A percentile compares a stretch with the other conserved stretches of the same genome.
phyloP scores from a whole-genome alignment of 2,797 vertebrate genomes.

The Neosalanx taihuensis region DNA sequence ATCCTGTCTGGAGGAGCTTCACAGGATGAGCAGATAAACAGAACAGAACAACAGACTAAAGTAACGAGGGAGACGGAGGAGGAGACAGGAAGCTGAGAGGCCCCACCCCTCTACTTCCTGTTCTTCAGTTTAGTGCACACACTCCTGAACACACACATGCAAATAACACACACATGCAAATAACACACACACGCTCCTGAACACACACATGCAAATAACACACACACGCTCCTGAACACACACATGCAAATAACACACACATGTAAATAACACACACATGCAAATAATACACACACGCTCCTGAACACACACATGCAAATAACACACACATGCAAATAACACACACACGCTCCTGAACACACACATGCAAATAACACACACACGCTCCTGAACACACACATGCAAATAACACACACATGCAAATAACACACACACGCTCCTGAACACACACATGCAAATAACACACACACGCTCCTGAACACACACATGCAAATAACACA shows the following conservation, averaged over 20 bases:
- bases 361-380: constrained; percentile 32
- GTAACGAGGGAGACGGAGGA: constrained; percentile 45
- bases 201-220: constrained; percentile 40
- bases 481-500: too few species aligned
- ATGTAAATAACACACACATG: too few species aligned
- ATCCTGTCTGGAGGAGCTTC: too few species aligned
- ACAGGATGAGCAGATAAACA: background rate
- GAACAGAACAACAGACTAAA: constrained; percentile 36
- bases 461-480: constrained; percentile 44
- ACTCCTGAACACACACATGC: constrained; percentile 13
- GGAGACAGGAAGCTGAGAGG: constrained; percentile 50
- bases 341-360: too few species aligned
- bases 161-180: too few species aligned
- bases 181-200: constrained; percentile 41
- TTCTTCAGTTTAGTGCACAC: constrained; percentile 48
- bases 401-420: constrained; percentile 9
- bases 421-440: constrained; percentile 24
- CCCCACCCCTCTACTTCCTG: constrained; percentile 68
- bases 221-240: constrained; percentile 6
- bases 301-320: background rate
- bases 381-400: background rate
- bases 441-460: constrained; percentile 13
- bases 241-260: constrained; percentile 40
- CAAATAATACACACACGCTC: constrained; percentile 42
- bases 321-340: too few species aligned